These are phyloP conservation scores for Zaprionus lachaisei DNA, from an alignment of 1,140 invertebrate genomes.

Conservation along the genomic window DNA sequence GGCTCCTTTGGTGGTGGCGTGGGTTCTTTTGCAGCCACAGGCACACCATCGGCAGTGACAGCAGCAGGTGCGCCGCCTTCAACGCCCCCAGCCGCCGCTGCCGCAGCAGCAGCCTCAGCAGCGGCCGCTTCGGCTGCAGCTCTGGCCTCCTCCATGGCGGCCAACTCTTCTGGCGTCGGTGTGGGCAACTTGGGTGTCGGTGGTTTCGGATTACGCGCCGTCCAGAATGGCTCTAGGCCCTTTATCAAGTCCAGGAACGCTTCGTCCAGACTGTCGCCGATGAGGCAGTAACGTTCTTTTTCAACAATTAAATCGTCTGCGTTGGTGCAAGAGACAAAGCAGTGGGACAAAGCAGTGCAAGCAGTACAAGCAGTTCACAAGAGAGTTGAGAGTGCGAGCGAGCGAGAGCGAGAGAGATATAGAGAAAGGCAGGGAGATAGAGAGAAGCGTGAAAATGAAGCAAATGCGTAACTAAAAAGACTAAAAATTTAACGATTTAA, in stretches of 20 bases:
- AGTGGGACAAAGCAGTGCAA: slow-evolving; percentile 52
- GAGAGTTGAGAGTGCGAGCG: slow-evolving; percentile 25
- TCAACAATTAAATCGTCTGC: slow-evolving; percentile 99
- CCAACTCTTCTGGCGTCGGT: slow-evolving; percentile 78
- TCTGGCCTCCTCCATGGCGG: slow-evolving; percentile 69
- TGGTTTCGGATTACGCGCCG: slow-evolving; percentile 79
- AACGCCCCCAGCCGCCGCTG: slow-evolving; percentile 49
- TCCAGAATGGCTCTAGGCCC: slow-evolving; percentile 85
- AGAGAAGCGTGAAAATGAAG: slow-evolving; percentile 51
- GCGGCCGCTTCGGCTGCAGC: slow-evolving; percentile 71
- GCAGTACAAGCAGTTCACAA: slow-evolving; percentile 59
- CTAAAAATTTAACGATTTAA: slow-evolving; percentile 50
- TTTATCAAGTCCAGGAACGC: slow-evolving; percentile 97
- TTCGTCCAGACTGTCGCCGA: slow-evolving; percentile 98
- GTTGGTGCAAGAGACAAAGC: slow-evolving; percentile 41
- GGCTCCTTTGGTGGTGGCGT: slow-evolving; percentile 77
- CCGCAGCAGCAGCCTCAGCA: slow-evolving; percentile 71
- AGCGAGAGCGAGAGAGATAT: slow-evolving; percentile 42
- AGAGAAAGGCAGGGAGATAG: slow-evolving; percentile 52
- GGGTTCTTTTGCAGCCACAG: slow-evolving; percentile 50
- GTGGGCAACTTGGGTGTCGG: slow-evolving; percentile 83
- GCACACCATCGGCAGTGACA: slow-evolving; percentile 31
- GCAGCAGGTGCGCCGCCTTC: slow-evolving; percentile 81
- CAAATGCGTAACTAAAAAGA: slow-evolving; percentile 51
- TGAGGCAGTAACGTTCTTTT: slow-evolving; percentile 99